These are phyloP conservation scores for Ennomos quercinarius DNA, from an alignment of 2,888 invertebrate genomes.

Conservation along the genomic window DNA sequence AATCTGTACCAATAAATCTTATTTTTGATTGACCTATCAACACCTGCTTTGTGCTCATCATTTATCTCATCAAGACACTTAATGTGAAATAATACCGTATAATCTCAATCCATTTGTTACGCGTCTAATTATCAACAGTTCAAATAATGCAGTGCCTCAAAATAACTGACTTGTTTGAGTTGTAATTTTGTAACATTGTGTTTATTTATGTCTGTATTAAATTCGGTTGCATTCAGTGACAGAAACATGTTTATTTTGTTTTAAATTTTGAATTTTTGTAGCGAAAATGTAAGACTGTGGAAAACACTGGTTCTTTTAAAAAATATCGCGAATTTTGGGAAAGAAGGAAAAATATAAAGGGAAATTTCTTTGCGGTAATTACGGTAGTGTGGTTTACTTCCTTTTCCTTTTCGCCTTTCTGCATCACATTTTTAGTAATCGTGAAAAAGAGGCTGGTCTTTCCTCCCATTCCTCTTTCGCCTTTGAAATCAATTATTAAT, in stretches of 20 bases:
- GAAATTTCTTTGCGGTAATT: slow-evolving; percentile 3
- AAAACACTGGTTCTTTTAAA: slow-evolving; percentile 5
- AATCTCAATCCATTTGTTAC: slow-evolving; percentile 25
- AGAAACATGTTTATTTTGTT: slow-evolving; percentile 19
- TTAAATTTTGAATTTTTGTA: slow-evolving; percentile 4
- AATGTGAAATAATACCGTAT: slow-evolving; percentile 20
- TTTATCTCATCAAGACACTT: slow-evolving; percentile 14
- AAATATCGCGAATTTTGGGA: not conserved
- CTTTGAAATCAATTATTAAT: no score
- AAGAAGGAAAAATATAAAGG: slow-evolving; percentile 2
- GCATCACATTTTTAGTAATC: no score
- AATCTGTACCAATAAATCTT: slow-evolving; percentile 8
- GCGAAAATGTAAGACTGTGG: slow-evolving; percentile 6
- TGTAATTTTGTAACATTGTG: slow-evolving; percentile 11
- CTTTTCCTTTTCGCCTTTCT: no score
- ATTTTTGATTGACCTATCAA: slow-evolving; percentile 14
- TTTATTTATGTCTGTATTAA: slow-evolving; percentile 6
- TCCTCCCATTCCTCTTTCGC: no score
- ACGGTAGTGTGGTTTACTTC: no score
- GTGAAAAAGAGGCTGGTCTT: no score
- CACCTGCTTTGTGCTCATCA: slow-evolving; percentile 13
- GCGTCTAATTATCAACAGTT: slow-evolving; percentile 21
- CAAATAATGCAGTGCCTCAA: slow-evolving; percentile 13
- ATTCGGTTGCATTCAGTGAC: slow-evolving; percentile 4
- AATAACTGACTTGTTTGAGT: slow-evolving; percentile 10